Evolutionary conservation across 2,888 invertebrate genomes (phyloP), one percentile per base, ranked within the genome.

Genomic region (Folsomia candida): DNA sequence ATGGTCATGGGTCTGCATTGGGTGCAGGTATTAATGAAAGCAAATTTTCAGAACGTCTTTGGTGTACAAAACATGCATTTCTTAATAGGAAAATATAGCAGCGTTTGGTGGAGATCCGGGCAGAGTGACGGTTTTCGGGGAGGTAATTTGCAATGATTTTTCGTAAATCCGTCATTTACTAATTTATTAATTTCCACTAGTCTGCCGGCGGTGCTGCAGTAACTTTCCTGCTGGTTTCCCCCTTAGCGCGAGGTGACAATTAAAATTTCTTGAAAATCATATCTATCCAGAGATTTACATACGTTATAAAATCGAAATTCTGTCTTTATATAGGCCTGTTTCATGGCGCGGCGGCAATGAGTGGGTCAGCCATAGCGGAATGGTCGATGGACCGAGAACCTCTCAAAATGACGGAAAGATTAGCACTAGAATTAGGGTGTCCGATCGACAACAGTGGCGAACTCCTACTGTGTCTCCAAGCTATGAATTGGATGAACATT

Each of bases 331-430:
- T n/a, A 69, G 69, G 76, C n/a, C 61, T 76, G 0, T 76, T 62
- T 63, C 27, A 67, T 27, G 58, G 29, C 24, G 72, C 73, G 18
- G 63, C 72, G 9, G 70, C 72, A 2, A 70, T 76, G 73, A 70
- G 70, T 27, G 76, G 76, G 0, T 68, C 51, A 28, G 70, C 76
- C 4, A 66, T 73, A 47, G 70, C 73, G n/a, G 76, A 76, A 27
- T 76, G 76, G 76, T 71, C 72, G 1, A 72, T 76, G 51, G 76
- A 76, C 47, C 9, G 47, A 47, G 47, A 47, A 11, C 47, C 47
- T 47, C 9, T 47, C 18, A 18, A 18, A 11, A 11, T 18, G 18
- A 47, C 47, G 18, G 18, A 47, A 9, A 47, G 18, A 47, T 47
- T 47, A 18, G 47, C 47, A 47, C 9, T 11, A 11, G 47, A 9